Base-by-base conservation (phyloP, 2,888 invertebrate genomes). In the Belgica antarctica region DNA sequence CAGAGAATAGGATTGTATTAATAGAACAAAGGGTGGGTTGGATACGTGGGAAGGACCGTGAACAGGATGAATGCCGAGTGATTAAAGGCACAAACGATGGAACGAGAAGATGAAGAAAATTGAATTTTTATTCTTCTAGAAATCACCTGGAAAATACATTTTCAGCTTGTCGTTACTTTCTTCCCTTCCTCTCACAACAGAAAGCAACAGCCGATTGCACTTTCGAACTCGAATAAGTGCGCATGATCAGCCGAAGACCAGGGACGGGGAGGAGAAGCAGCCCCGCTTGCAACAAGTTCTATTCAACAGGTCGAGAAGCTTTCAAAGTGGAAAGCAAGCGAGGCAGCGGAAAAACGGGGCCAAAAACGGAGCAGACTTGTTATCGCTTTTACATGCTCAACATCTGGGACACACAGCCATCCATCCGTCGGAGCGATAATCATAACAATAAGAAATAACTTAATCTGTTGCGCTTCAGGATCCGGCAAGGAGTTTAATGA, bases 221-320 rank as follows among this genome's bases (percentile, higher is more conserved):
- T 17, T 52, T 52, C 52, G 52, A 52, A 52, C 12, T 2, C n/a
- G 12, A 2, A 3, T 22, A 15, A 41, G 41, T 52, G 52, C 52
- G 52, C 52, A 7, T 17, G 22, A 52, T 52, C 52, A 52, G 12
- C 8, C 22, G n/a, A n/a, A n/a, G n/a, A n/a, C n/a, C n/a, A n/a
- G n/a, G n/a, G n/a, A n/a, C n/a, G n/a, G n/a, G n/a, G n/a, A n/a
- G n/a, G n/a, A n/a, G n/a, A n/a, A n/a, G 17, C 19, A 52, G 12
- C 22, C 22, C 17, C 22, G 19, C 17, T 22, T 52, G 17, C 52
- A 52, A 19, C 52, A 52, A 17, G 22, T 52, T 52, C 52, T 2
- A 52, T 52, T 52, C 52, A 52, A 52, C 52, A 52, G 52, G 52
- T 52, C 52, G 52, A 52, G 12, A 52, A n/a, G 52, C 7, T 52